Percentiles rank a stretch among this genome's conserved stretches.
These are phyloP conservation scores for Gopherus flavomarginatus DNA, from an alignment of 2,113 vertebrate species.

Conservation along the genomic window DNA sequence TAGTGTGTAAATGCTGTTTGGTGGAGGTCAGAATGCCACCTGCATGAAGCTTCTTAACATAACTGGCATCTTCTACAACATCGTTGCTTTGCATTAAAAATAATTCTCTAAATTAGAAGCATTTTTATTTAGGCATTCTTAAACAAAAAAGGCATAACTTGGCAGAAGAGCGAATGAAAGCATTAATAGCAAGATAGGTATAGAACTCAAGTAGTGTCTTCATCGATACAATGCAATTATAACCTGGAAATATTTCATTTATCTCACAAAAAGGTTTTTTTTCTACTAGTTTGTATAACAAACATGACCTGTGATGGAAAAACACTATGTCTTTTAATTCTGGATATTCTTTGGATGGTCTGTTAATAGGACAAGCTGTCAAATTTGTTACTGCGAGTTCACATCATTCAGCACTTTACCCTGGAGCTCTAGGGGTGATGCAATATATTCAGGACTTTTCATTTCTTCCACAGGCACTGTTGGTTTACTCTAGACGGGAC, in stretches of 20 bases:
- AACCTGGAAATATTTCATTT: slow-evolving; percentile 50
- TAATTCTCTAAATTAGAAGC: neutral
- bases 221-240: slow-evolving; percentile 60
- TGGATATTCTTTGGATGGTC: neutral
- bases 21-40: neutral
- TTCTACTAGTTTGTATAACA: slow-evolving; percentile 47
- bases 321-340: slow-evolving; percentile 25
- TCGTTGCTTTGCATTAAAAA: neutral
- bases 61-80: neutral
- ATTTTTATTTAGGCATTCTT: neutral
- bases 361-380: neutral
- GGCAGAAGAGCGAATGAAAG: slow-evolving; percentile 28
- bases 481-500: neutral
- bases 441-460: neutral
- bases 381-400: neutral
- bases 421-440: neutral
- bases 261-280: slow-evolving; percentile 52
- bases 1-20: neutral
- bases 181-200: slow-evolving; percentile 46
- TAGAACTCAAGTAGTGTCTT: slow-evolving; percentile 41
- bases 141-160: neutral
- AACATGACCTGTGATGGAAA: slow-evolving; percentile 48
- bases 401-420: neutral
- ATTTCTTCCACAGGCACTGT: neutral
- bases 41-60: neutral